Base-by-base conservation (phyloP, 1,140 invertebrate genomes). In the Anastrepha ludens region DNA sequence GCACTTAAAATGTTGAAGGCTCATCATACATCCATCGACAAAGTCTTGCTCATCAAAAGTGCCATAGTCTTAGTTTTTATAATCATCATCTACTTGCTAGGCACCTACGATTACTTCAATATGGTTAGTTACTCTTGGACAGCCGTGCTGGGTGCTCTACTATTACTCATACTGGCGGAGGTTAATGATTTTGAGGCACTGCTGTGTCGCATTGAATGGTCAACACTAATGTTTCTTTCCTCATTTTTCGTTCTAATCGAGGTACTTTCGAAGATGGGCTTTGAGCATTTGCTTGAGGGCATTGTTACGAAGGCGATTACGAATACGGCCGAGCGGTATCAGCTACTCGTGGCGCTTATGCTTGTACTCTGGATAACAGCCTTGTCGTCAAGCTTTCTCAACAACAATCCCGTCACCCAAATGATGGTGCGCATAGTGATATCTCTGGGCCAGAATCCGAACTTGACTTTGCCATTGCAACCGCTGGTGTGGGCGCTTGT, bases 161-260 rank as follows among this genome's bases (percentile, higher is more conserved):
- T 96, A 2, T 90, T 96, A 13, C 90, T 97, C 3, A 94, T 97
- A 8, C 89, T 97, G 41, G 94, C 96, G 59, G 90, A 91, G 78
- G 93, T 93, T 13, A 93, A 95, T 47, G 95, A 97, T 89, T 90
- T 97, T 4, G 96, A 97, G 87, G 93, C 94, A 47, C 93, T 97
- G 17, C 93, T 97, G 62, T 94, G 95, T 0, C 94, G 95, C 78
- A 95, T 97, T 0, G 97, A 97, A 92, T 97, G 97, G 97, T 95
- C 95, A 1, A 97, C 96, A 1, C 92, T 97, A 0, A 91, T 97
- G n/a, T 97, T 97, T 90, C 97, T 97, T 90, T 96, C 96, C 1
- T 95, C 95, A 0, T 93, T 97, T 0, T 97, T 97, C 89, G 95
- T 97, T 11, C 93, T 97, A 1, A 97, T 97, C 95, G 96, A 97